A percentile compares a stretch with the other conserved stretches of the same genome.
phyloP scores from a whole-genome alignment of 2,888 invertebrate genomes.

The Lacanobia oleracea region DNA sequence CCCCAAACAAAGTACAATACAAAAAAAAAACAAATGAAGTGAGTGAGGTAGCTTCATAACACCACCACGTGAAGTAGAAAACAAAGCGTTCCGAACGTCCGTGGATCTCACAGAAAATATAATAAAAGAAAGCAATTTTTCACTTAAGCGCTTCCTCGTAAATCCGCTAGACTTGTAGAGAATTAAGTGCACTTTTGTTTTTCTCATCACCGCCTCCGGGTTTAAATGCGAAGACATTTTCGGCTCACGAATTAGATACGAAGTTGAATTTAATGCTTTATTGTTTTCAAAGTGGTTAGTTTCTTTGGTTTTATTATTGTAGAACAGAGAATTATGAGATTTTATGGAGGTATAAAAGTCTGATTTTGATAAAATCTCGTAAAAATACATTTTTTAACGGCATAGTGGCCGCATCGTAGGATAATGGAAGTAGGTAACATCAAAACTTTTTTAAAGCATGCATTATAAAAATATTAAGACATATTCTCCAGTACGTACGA shows the following conservation, averaged over 20 bases:
- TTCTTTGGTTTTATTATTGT: not conserved
- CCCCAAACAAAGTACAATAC: not conserved
- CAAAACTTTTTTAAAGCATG: not conserved
- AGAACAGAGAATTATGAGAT: too few relatives aligned
- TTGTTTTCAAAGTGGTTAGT: constrained; percentile 1
- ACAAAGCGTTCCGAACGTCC: constrained; percentile 45
- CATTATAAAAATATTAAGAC: not conserved
- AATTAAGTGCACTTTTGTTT: constrained; percentile 83
- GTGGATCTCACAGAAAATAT: constrained; percentile 72
- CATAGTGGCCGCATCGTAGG: not conserved
- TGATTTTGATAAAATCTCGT: not conserved
- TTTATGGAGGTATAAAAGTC: not conserved
- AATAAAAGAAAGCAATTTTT: constrained; percentile 83
- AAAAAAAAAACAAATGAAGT: not conserved
- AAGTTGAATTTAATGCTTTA: constrained; percentile 27
- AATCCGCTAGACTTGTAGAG: constrained; percentile 79
- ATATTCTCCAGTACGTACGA: not conserved
- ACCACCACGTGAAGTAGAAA: constrained; percentile 43
- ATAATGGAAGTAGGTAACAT: not conserved
- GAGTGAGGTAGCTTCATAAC: constrained; percentile 24
- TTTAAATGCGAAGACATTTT: constrained; percentile 65
- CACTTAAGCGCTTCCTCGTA: constrained; percentile 79
- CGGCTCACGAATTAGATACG: constrained; percentile 27
- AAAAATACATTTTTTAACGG: too few relatives aligned
- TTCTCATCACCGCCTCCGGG: constrained; percentile 68